A percentile compares a stretch with the other conserved stretches of the same genome.
Conservation (phyloP, 1,140 invertebrate species). For the Heliothis virescens region DNA sequence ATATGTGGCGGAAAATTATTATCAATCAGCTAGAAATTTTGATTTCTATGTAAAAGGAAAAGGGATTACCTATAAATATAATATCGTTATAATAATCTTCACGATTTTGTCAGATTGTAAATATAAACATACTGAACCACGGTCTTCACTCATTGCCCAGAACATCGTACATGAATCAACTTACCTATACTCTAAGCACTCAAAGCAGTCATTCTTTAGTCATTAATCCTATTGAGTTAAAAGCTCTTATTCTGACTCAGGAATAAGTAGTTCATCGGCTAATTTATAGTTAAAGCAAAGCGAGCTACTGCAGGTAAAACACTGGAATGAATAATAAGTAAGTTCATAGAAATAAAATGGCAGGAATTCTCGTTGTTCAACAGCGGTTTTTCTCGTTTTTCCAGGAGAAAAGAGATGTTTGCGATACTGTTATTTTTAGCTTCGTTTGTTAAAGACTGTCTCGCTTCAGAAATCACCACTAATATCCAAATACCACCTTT, state of each 20-base stretch:
- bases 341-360: constrained; percentile 12
- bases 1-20: too few species aligned
- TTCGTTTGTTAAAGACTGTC: not conserved
- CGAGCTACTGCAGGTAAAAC: constrained; percentile 14
- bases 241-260: not conserved
- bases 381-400: constrained; percentile 1
- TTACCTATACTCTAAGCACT: too few species aligned
- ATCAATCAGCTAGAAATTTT: too few species aligned
- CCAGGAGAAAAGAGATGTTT: not conserved
- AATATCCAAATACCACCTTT: not conserved
- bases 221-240: not conserved
- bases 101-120: too few species aligned
- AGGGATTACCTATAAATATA: too few species aligned
- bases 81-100: too few species aligned
- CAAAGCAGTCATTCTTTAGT: too few species aligned
- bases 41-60: too few species aligned
- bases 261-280: constrained; percentile 20
- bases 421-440: not conserved
- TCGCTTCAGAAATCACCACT: not conserved
- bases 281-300: constrained; percentile 38
- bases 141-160: too few species aligned
- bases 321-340: constrained; percentile 33
- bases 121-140: too few species aligned
- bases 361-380: constrained; percentile 14
- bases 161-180: too few species aligned